A percentile compares a stretch with the other conserved stretches of the same genome.
phyloP scores from a whole-genome alignment of 1,140 invertebrate species.

The Drosophila kepulauana region DNA sequence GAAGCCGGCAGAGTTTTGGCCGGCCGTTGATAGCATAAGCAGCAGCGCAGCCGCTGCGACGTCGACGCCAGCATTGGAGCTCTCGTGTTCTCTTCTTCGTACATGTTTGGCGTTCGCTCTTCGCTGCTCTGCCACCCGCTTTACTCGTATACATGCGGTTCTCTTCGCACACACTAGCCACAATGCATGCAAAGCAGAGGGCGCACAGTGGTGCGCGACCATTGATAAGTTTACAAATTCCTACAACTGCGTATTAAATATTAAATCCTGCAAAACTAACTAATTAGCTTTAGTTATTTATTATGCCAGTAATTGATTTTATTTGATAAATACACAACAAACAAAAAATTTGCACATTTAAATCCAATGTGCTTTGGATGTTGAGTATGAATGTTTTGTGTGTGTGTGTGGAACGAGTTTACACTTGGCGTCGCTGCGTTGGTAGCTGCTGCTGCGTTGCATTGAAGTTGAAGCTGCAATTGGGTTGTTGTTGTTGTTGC shows the following conservation, averaged over 20 bases:
- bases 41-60: constrained; percentile 7
- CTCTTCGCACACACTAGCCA: constrained; percentile 13
- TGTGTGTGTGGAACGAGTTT: constrained; percentile 64
- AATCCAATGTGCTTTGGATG: constrained; percentile 35
- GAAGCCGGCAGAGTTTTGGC: constrained; percentile 34
- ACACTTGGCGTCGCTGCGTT: constrained; percentile 39
- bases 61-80: constrained; percentile 20
- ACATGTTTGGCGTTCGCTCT: constrained; percentile 13
- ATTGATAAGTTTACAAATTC: background rate
- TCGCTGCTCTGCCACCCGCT: constrained; percentile 30
- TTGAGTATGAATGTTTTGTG: constrained; percentile 27
- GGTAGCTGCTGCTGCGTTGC: constrained; percentile 56
- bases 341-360: background rate
- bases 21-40: constrained; percentile 25
- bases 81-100: constrained; percentile 14
- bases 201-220: constrained; percentile 22
- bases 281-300: too few relatives aligned
- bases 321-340: background rate
- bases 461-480: constrained; percentile 24
- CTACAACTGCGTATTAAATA: too few relatives aligned
- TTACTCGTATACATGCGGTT: constrained; percentile 18
- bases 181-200: constrained; percentile 15
- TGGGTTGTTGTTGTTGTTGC: background rate
- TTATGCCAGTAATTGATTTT: too few relatives aligned
- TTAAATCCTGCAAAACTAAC: too few relatives aligned